Evolutionary conservation across 2,797 vertebrate species (phyloP).

Genomic region (Chelon auratus): DNA sequence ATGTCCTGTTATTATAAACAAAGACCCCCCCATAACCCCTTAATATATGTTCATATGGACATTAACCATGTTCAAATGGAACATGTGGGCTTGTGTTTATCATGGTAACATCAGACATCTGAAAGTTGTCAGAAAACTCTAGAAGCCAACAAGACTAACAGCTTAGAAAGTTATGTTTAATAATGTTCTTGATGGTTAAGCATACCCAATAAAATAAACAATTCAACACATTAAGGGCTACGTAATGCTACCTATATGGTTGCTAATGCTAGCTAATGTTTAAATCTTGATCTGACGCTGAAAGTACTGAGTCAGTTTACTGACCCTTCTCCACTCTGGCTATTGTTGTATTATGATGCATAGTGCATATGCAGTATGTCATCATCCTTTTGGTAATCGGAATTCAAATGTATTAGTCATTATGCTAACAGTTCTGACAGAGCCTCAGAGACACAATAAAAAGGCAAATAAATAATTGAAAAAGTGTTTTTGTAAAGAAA

Average conservation of each 20-base stretch:
- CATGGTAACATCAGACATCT: too few relatives aligned
- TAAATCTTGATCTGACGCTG: not conserved
- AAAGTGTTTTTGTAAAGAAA: too few relatives aligned
- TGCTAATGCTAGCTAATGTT: not conserved
- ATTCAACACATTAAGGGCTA: not conserved
- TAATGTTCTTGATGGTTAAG: not conserved
- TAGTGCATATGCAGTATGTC: not conserved
- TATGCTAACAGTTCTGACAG: not conserved
- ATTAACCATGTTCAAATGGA: not conserved
- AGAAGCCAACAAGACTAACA: too few relatives aligned
- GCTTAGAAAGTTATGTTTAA: not conserved
- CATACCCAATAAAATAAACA: not conserved
- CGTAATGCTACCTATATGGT: not conserved
- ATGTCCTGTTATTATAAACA: not conserved
- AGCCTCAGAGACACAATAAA: not conserved
- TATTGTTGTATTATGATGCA: not conserved
- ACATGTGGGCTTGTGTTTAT: too few relatives aligned
- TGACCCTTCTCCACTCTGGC: not conserved
- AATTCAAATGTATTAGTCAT: not conserved
- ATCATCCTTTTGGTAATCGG: not conserved
- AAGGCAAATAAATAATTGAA: not conserved
- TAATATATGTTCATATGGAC: conserved; percentile 2
- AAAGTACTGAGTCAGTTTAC: not conserved
- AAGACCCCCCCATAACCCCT: not conserved
- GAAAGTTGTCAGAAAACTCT: too few relatives aligned